phyloP scores from a whole-genome alignment of 2,888 invertebrate genomes.

The Rapana venosa region DNA sequence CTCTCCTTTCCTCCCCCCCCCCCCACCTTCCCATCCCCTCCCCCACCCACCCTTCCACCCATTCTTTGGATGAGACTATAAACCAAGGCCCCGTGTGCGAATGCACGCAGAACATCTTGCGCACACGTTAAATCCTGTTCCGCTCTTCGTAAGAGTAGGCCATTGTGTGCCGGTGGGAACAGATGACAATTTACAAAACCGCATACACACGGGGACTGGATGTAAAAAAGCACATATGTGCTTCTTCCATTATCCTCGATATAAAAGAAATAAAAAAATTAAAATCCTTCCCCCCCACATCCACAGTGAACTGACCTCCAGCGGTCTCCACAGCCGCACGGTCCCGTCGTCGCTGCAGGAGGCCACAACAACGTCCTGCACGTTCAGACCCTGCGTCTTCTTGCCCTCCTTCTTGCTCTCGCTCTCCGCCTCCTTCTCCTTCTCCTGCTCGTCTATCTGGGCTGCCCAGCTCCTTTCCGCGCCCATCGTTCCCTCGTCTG shows the following conservation, averaged over 20 bases:
- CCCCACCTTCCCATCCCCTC: background rate
- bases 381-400: slow-evolving; percentile 43
- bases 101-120: no score
- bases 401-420: slow-evolving; percentile 30
- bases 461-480: slow-evolving; percentile 46
- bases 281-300: background rate
- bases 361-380: slow-evolving; percentile 72
- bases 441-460: slow-evolving; percentile 31
- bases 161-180: no score
- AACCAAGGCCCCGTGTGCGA: no score
- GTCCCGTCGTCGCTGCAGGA: slow-evolving; percentile 75
- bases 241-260: no score
- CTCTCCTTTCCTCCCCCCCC: no score
- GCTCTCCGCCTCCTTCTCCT: slow-evolving; percentile 23
- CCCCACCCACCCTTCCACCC: background rate
- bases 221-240: no score
- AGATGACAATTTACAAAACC: no score
- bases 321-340: slow-evolving; percentile 69
- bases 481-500: slow-evolving; percentile 20
- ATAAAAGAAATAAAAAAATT: no score
- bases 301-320: slow-evolving; percentile 60
- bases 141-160: no score
- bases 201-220: no score
- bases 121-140: no score
- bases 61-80: no score